Percentiles rank a stretch among this genome's conserved stretches.
These are phyloP conservation scores for Abrostola triplasia DNA, from an alignment of 2,888 invertebrate species.

Conservation along the genomic window DNA sequence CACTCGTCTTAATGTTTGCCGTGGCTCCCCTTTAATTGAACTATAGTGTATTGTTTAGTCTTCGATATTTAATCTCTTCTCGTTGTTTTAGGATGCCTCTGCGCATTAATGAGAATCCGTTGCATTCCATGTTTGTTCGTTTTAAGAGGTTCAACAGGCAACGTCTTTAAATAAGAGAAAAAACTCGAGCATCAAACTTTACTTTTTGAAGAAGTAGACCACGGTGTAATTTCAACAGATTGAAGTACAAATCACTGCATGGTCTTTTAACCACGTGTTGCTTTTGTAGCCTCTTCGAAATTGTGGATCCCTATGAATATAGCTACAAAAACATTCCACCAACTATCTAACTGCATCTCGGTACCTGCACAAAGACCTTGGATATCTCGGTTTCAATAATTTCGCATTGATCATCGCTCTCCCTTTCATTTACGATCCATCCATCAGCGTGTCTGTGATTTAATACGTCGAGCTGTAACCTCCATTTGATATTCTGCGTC, in stretches of 20 bases:
- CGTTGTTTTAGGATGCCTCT: conserved; percentile 49
- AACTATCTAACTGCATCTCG: conserved; percentile 2
- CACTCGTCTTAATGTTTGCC: conserved; percentile 69
- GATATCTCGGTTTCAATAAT: conserved; percentile 22
- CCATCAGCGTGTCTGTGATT: conserved; percentile 67
- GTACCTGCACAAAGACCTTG: conserved; percentile 6
- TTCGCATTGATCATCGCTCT: conserved; percentile 49
- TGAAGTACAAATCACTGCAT: too few relatives aligned
- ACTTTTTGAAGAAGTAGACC: too few relatives aligned
- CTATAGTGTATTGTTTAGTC: conserved; percentile 68
- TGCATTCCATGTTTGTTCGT: conserved; percentile 30
- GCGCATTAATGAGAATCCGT: conserved; percentile 34
- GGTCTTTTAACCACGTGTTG: too few relatives aligned
- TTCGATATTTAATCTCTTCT: conserved; percentile 61
- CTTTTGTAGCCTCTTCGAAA: too few relatives aligned
- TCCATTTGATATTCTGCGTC: conserved; percentile 75
- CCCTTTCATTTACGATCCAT: conserved; percentile 67
- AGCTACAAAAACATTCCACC: background rate
- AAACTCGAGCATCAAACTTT: conserved; percentile 10
- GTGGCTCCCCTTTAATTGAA: conserved; percentile 68
- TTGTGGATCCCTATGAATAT: too few relatives aligned
- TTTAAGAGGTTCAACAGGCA: too few relatives aligned
- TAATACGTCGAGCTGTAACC: conserved; percentile 65
- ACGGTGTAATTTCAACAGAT: too few relatives aligned
- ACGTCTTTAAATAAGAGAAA: conserved; percentile 7